Evolutionary conservation across 2,797 vertebrate species (phyloP), one percentile per base, ranked within the genome.

Genomic region (Gorsachius magnificus): DNA sequence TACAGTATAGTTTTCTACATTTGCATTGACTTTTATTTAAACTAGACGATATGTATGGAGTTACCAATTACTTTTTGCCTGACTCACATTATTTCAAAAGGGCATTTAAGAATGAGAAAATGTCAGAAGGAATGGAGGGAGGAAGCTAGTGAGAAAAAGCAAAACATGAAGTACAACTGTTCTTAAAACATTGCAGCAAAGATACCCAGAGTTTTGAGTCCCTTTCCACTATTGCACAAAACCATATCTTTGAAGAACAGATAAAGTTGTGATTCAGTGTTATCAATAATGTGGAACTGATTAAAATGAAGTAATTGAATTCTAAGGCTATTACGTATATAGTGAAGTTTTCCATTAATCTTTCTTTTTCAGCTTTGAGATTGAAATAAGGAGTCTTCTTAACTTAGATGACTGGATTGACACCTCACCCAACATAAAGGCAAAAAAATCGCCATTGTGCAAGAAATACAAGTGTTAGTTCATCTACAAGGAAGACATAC

Each of bases 301-400:
- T 96, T 96, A 95, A 96, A 97, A 97, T 65, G 9, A 96, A 97
- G 96, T 96, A 85, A 97, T 87, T 89, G 33, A 46, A 97, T 95
- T 96, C 75, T 86, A 90, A 95, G 33, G 24, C 83, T 95, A 74
- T 91, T 87, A 93, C 96, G 57, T 65, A 95, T 96, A 94, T 64
- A 78, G 53, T 48, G 41, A 94, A n/a, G 38, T 86, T 95, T 96
- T 82, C 33, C 74, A 97, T 93, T 97, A 91, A 95, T 94, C 80
- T 87, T 95, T 87, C 80, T 87, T 96, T 96, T 94, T 71, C 63
- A 95, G 51, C 28, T 87, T 93, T 95, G 63, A 92, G 86, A 95
- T 65, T 94, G 95, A 97, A 97, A 87, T 83, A 93, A 15, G 41
- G 57, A 92, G 10, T 93, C 28, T 51, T 97, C 93, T 95, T 95